A percentile compares a stretch with the other conserved stretches of the same genome.
phyloP scores from a whole-genome alignment of 1,140 invertebrate genomes.

The Drosophila nannoptera region DNA sequence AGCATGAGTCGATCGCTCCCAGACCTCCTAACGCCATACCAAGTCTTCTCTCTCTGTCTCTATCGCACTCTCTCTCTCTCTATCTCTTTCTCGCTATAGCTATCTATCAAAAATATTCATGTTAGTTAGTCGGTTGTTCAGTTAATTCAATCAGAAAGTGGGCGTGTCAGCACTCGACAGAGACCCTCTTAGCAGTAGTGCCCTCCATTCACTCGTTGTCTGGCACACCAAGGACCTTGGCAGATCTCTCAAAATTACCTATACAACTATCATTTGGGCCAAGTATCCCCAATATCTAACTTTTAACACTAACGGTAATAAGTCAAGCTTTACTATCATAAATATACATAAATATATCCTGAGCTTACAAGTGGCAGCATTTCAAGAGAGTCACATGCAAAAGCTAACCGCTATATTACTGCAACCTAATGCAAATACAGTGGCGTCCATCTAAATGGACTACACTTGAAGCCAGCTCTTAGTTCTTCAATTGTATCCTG shows the following conservation, averaged over 20 bases:
- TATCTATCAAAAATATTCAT: conserved; percentile 36
- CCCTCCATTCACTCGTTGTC: conserved; percentile 51
- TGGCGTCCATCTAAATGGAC: not conserved
- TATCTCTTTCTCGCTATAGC: conserved; percentile 26
- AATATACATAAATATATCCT: conserved; percentile 14
- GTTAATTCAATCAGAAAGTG: conserved; percentile 29
- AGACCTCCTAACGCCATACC: not conserved
- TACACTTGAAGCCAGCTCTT: not conserved
- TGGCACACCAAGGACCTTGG: conserved; percentile 28
- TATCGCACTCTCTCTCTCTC: conserved; percentile 20
- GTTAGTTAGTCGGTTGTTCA: conserved; percentile 33
- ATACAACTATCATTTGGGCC: conserved; percentile 12
- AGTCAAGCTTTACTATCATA: conserved; percentile 42
- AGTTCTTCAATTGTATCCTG: conserved; percentile 36
- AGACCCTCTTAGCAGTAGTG: conserved; percentile 38
- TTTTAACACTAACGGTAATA: conserved; percentile 18
- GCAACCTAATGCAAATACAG: conserved; percentile 7
- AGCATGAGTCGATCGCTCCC: conserved; percentile 11
- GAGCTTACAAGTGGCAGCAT: conserved; percentile 31
- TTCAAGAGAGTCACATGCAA: conserved; percentile 21
- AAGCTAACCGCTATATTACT: conserved; percentile 36
- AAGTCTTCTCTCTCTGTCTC: conserved; percentile 2
- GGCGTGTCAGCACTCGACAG: conserved; percentile 13
- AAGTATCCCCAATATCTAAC: conserved; percentile 2
- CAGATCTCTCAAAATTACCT: conserved; percentile 19